Conservation (phyloP, 2,888 invertebrate species). For the Drosophila niveifrons region DNA sequence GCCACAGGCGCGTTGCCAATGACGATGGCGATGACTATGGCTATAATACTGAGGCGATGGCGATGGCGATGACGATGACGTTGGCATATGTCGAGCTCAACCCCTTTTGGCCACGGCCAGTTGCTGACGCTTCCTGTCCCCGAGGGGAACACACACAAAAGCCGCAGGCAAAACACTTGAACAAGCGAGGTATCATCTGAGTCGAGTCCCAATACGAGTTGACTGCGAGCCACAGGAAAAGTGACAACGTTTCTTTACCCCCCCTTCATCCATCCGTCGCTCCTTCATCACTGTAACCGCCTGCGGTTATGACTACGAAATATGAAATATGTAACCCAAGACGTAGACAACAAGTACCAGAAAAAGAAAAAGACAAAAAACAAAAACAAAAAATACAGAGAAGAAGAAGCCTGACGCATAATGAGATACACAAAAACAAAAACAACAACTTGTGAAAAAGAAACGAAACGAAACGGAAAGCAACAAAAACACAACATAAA, state of each 20-base stretch:
- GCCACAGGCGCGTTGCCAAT: conserved; percentile 40
- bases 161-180: conserved; percentile 69
- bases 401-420: conserved; percentile 64
- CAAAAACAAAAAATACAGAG: neutral
- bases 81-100: conserved; percentile 42
- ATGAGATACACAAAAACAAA: conserved; percentile 67
- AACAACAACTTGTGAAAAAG: conserved; percentile 30
- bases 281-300: neutral
- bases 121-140: conserved; percentile 62
- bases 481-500: conserved; percentile 43
- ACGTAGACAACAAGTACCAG: conserved; percentile 48
- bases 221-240: conserved; percentile 41
- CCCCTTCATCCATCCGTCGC: neutral
- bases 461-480: conserved; percentile 69
- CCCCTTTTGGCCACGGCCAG: conserved; percentile 64
- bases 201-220: conserved; percentile 39
- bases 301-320: conserved; percentile 67
- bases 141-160: conserved; percentile 48
- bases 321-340: conserved; percentile 79
- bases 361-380: conserved; percentile 5
- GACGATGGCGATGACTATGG: conserved; percentile 24
- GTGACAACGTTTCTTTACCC: conserved; percentile 45
- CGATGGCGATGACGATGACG: conserved; percentile 33
- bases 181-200: conserved; percentile 65
- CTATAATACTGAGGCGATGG: conserved; percentile 1